phyloP scores from a whole-genome alignment of 2,888 invertebrate species.

The Pandemis heparana region DNA sequence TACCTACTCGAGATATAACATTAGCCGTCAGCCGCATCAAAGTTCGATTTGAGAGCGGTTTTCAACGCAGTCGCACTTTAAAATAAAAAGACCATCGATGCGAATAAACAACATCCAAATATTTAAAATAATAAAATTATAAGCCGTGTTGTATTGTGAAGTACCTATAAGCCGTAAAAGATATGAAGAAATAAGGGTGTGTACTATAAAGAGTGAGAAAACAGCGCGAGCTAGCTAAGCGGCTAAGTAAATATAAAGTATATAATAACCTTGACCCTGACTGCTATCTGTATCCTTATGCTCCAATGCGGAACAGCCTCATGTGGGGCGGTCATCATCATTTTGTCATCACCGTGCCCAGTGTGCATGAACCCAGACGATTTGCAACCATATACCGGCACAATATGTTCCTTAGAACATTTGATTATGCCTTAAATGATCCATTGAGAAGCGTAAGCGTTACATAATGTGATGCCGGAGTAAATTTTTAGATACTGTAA shows the following conservation, averaged over 20 bases:
- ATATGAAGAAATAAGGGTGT: too few species aligned
- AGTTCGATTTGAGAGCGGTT: too few species aligned
- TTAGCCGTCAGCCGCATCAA: too few species aligned
- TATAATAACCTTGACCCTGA: slow-evolving; percentile 38
- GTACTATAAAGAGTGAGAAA: too few species aligned
- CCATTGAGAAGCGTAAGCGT: slow-evolving; percentile 30
- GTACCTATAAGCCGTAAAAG: too few species aligned
- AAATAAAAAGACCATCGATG: too few species aligned
- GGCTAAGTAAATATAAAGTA: not conserved
- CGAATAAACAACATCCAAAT: too few species aligned
- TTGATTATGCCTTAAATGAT: slow-evolving; percentile 31
- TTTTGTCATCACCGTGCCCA: slow-evolving; percentile 41
- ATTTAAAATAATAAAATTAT: too few species aligned
- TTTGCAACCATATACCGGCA: slow-evolving; percentile 6
- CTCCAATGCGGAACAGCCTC: slow-evolving; percentile 37
- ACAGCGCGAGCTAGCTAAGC: too few species aligned
- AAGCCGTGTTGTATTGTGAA: too few species aligned
- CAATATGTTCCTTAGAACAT: slow-evolving; percentile 13
- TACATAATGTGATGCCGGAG: slow-evolving; percentile 16
- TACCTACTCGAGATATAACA: too few species aligned
- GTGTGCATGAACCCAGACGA: slow-evolving; percentile 30
- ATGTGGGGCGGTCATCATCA: slow-evolving; percentile 37
- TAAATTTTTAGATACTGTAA: slow-evolving; percentile 3
- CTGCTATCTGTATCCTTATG: slow-evolving; percentile 19
- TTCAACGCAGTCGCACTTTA: too few species aligned